A percentile compares a stretch with the other conserved stretches of the same genome.
phyloP scores from a whole-genome alignment of 2,113 vertebrate species.

The Malaclemys terrapin region DNA sequence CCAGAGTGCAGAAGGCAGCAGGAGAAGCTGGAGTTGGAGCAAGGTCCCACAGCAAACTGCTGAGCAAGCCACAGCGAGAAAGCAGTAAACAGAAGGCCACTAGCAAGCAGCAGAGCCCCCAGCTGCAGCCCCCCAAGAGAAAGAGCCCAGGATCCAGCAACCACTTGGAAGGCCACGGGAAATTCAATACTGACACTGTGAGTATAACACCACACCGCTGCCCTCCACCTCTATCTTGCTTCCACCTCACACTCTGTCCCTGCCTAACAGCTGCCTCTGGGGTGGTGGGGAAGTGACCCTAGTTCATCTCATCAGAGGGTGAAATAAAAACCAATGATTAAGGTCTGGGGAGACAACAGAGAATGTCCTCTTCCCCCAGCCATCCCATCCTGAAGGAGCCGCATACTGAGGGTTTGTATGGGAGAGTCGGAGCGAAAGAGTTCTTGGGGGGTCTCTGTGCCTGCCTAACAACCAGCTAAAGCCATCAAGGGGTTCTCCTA shows the following conservation, averaged over 20 bases:
- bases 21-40: accelerated
- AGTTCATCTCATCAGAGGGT: neutral
- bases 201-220: neutral
- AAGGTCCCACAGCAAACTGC: neutral
- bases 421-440: neutral
- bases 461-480: neutral
- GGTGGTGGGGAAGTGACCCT: neutral
- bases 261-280: neutral
- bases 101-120: neutral
- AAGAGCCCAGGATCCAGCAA: neutral
- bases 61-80: neutral
- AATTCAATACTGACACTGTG: constrained; percentile 74
- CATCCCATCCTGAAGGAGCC: neutral
- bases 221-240: too few relatives aligned
- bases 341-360: neutral
- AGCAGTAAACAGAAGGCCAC: neutral
- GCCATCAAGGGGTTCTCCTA: neutral
- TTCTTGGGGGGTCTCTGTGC: accelerated
- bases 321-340: neutral
- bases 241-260: neutral
- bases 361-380: too few relatives aligned
- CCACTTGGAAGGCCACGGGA: constrained; percentile 40
- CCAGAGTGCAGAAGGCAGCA: accelerated
- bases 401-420: accelerated
- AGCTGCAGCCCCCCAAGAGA: neutral